Percentiles rank a stretch among this genome's conserved stretches.
Evolutionary conservation across 2,797 vertebrate genomes (phyloP).

Genomic region (Poeciliopsis gracilis): DNA sequence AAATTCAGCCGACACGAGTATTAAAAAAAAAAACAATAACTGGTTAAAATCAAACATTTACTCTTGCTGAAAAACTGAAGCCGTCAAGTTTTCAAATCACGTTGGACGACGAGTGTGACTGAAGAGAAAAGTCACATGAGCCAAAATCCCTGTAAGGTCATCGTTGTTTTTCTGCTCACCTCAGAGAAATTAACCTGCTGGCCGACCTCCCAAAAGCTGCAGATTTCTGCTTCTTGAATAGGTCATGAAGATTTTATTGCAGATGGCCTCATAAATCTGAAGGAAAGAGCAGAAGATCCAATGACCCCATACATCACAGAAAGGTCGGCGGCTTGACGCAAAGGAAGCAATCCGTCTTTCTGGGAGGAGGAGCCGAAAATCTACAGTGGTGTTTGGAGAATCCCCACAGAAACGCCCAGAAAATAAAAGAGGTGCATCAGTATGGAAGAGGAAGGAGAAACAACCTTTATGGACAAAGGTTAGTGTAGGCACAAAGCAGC

Average conservation of each 20-base stretch:
- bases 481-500: background rate
- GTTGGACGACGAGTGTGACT: background rate
- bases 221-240: constrained; percentile 17
- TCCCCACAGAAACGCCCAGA: constrained; percentile 13
- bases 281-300: constrained; percentile 14
- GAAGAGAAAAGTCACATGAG: background rate
- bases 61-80: background rate
- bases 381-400: constrained; percentile 1
- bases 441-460: constrained; percentile 28
- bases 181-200: constrained; percentile 1
- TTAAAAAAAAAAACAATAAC: background rate
- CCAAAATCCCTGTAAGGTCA: background rate
- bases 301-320: constrained; percentile 56
- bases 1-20: background rate
- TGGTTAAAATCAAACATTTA: background rate
- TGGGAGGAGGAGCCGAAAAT: background rate
- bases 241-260: constrained; percentile 21
- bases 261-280: constrained; percentile 46
- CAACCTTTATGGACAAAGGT: constrained; percentile 35
- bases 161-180: background rate
- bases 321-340: constrained; percentile 33
- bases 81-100: background rate
- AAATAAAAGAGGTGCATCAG: constrained; percentile 29
- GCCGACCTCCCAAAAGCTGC: background rate
- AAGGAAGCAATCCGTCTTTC: constrained; percentile 19